Evolutionary conservation across 1,140 invertebrate species (phyloP).

Genomic region (Neuroterus valhalla): DNA sequence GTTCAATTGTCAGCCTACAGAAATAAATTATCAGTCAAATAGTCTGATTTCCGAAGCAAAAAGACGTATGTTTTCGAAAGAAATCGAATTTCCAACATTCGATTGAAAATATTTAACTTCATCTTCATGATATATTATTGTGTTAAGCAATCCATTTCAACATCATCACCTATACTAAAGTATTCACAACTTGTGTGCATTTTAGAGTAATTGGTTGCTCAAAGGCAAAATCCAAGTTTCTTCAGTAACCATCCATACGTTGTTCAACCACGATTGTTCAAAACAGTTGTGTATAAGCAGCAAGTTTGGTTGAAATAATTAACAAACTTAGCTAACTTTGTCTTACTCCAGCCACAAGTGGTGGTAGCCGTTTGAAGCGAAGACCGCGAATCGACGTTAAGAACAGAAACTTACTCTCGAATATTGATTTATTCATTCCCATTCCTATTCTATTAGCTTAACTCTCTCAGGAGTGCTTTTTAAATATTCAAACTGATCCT

Average conservation of each 20-base stretch:
- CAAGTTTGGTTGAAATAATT: slow-evolving; percentile 21
- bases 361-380: slow-evolving; percentile 25
- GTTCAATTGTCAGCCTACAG: too few species aligned
- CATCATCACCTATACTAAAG: background rate
- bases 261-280: slow-evolving; percentile 22
- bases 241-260: background rate
- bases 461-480: background rate
- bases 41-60: too few species aligned
- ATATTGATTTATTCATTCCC: slow-evolving; percentile 1
- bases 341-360: background rate
- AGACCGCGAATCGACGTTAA: slow-evolving; percentile 1
- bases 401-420: slow-evolving; percentile 2
- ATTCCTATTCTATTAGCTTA: background rate
- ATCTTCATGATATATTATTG: background rate
- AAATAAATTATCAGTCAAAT: too few species aligned
- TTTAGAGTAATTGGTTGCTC: slow-evolving; percentile 17
- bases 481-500: too few species aligned
- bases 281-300: slow-evolving; percentile 23
- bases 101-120: too few species aligned
- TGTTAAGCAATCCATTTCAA: background rate
- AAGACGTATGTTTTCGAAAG: too few species aligned
- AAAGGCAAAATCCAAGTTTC: slow-evolving; percentile 1
- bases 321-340: slow-evolving; percentile 19
- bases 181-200: background rate
- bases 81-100: too few species aligned